Evolutionary conservation across 1,140 invertebrate species (phyloP).

Genomic region (Luehdorfia chinensis): DNA sequence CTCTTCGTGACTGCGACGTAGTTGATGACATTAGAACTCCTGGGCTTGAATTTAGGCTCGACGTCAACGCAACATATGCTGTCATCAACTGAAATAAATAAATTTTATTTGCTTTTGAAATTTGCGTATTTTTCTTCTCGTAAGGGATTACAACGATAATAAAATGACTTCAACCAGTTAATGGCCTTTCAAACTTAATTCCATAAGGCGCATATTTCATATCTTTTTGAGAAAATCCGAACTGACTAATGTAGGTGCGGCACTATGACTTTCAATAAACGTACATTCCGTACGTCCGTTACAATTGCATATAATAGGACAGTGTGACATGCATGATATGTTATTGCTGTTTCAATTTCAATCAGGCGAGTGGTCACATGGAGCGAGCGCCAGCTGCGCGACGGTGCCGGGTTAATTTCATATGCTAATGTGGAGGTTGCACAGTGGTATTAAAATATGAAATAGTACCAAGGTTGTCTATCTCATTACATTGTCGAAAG

Average conservation of each 20-base stretch:
- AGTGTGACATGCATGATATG: conserved; percentile 12
- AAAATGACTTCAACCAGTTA: too few species aligned
- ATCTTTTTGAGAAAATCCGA: too few species aligned
- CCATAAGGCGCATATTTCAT: too few species aligned
- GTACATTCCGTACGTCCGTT: background rate
- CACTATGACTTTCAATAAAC: too few species aligned
- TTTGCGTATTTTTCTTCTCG: too few species aligned
- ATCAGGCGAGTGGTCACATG: conserved; percentile 5
- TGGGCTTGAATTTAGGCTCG: conserved; percentile 23
- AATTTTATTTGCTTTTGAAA: background rate
- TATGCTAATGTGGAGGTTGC: conserved; percentile 12
- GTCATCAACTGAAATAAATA: too few species aligned
- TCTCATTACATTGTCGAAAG: background rate
- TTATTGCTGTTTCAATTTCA: conserved; percentile 18
- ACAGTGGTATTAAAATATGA: conserved; percentile 14
- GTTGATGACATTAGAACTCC: conserved; percentile 21
- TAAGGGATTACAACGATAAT: too few species aligned
- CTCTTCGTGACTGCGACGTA: background rate
- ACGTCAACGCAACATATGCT: background rate
- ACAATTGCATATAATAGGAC: background rate
- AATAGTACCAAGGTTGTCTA: background rate
- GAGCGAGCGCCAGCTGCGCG: conserved; percentile 4
- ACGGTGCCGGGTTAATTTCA: conserved; percentile 7
- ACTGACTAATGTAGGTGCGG: too few species aligned
- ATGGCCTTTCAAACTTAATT: too few species aligned